These are phyloP conservation scores for Nylanderia fulva DNA, from an alignment of 1,140 invertebrate species.

Conservation along the genomic window DNA sequence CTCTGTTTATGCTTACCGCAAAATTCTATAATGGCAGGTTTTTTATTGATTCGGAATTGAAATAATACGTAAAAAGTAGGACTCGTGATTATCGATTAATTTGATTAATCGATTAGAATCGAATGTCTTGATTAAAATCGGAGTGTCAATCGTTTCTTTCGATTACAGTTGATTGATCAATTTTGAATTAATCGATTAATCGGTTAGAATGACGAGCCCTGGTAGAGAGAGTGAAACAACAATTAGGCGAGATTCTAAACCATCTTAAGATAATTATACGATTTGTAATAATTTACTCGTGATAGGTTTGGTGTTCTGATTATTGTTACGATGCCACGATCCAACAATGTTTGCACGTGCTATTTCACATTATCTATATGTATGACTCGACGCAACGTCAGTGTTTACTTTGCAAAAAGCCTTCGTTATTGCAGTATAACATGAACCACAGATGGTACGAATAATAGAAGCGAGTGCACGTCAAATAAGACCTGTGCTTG, in stretches of 20 bases:
- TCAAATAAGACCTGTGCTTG: conserved; percentile 39
- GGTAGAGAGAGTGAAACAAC: too few relatives aligned
- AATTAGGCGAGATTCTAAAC: neutral
- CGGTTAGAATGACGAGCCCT: too few relatives aligned
- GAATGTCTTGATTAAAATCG: too few relatives aligned
- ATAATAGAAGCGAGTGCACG: conserved; percentile 23
- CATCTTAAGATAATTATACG: neutral
- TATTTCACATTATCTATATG: conserved; percentile 24
- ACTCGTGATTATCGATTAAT: too few relatives aligned
- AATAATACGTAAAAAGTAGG: neutral
- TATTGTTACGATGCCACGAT: neutral
- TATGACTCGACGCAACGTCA: conserved; percentile 18
- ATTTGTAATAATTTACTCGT: neutral
- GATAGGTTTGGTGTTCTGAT: conserved; percentile 3
- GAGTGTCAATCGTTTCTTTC: too few relatives aligned
- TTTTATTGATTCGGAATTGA: neutral
- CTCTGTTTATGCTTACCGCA: neutral
- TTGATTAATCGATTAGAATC: too few relatives aligned
- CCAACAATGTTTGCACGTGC: neutral
- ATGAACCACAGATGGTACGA: neutral
- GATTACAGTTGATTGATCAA: too few relatives aligned
- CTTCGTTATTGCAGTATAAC: conserved; percentile 52
- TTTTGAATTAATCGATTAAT: too few relatives aligned
- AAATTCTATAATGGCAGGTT: neutral
- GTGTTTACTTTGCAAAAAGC: conserved; percentile 54